phyloP scores from a whole-genome alignment of 2,888 invertebrate species.

The Agrotis segetum region DNA sequence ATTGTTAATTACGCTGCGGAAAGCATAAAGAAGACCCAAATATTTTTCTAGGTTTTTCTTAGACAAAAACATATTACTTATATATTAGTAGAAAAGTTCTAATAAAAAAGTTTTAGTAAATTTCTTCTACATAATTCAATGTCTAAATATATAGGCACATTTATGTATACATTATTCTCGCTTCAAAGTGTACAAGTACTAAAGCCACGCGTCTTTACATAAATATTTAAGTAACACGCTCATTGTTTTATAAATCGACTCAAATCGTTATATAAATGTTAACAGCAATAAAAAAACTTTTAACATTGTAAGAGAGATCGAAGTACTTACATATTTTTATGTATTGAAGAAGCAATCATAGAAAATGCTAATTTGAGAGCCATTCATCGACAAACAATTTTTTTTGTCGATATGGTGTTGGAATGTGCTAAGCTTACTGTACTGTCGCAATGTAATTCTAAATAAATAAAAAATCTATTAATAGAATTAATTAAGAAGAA shows the following conservation, averaged over 20 bases:
- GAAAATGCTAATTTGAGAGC: constrained; percentile 6
- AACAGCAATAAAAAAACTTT: constrained; percentile 45
- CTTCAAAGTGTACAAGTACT: constrained; percentile 2
- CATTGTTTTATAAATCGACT: constrained; percentile 67
- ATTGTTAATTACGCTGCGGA: constrained; percentile 4
- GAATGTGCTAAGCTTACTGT: not conserved
- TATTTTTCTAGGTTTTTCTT: not conserved
- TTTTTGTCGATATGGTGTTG: not conserved
- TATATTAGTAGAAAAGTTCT: too few relatives aligned
- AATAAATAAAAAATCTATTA: too few relatives aligned
- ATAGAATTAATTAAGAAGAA: constrained; percentile 8
- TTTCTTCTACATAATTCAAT: not conserved
- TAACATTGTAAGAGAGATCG: constrained; percentile 47
- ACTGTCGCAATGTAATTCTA: constrained; percentile 12
- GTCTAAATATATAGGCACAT: not conserved
- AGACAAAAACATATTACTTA: too few relatives aligned
- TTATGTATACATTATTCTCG: too few relatives aligned
- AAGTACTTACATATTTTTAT: constrained; percentile 5
- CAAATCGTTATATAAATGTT: constrained; percentile 58
- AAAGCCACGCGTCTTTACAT: constrained; percentile 63
- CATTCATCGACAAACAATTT: constrained; percentile 12
- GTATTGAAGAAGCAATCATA: constrained; percentile 4
- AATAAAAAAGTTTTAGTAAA: too few relatives aligned
- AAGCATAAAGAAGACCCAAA: not conserved
- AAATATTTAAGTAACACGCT: constrained; percentile 66